Percentiles rank a stretch among this genome's conserved stretches.
Conservation (phyloP, 2,888 invertebrate genomes). For the Caradrina clavipalpis region DNA sequence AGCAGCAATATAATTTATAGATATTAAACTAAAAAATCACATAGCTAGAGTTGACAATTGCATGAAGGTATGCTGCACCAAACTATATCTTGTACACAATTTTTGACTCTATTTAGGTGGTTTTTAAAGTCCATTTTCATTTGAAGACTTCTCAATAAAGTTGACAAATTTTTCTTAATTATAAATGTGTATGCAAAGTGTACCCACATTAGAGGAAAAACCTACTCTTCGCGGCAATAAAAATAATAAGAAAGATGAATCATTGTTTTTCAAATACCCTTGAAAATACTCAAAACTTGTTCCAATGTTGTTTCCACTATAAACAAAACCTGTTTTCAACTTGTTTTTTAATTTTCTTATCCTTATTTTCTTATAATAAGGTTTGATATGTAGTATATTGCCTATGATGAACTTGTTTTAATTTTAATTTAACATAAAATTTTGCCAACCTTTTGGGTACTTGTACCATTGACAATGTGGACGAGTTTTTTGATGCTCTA, state of each 20-base stretch:
- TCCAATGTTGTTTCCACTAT: background rate
- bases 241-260: constrained; percentile 28
- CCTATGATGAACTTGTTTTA: background rate
- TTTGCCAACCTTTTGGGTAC: too few species aligned
- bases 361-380: background rate
- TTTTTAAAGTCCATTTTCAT: background rate
- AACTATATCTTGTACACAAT: too few species aligned
- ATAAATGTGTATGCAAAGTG: background rate
- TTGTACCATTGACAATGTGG: too few species aligned
- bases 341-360: constrained; percentile 21
- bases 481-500: too few species aligned
- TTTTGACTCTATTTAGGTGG: too few species aligned
- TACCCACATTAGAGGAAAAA: background rate
- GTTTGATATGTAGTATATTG: background rate
- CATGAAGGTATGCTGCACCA: too few species aligned
- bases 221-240: background rate
- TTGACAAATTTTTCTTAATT: background rate
- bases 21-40: too few species aligned
- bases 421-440: too few species aligned
- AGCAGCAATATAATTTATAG: too few species aligned
- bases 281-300: constrained; percentile 19
- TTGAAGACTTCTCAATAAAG: background rate
- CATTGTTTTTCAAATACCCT: constrained; percentile 25
- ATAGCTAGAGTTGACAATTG: too few species aligned
- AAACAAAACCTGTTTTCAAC: constrained; percentile 39